Percentiles rank a stretch among this genome's conserved stretches.
phyloP scores from a whole-genome alignment of 1,140 invertebrate genomes.

The Drosophila novamexicana region DNA sequence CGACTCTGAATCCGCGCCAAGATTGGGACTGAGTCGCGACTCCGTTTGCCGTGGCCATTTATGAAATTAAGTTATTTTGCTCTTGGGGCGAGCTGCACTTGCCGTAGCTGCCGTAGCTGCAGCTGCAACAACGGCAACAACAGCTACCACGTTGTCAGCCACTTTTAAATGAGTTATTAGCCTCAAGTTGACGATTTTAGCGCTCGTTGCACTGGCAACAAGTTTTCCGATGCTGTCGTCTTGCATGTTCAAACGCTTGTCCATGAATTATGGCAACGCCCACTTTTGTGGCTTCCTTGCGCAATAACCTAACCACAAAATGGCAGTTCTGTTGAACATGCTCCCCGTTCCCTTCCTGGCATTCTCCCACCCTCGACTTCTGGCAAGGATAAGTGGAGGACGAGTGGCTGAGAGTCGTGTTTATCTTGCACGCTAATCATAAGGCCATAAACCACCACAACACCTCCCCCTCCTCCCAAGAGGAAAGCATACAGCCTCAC shows the following conservation, averaged over 20 bases:
- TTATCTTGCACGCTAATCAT: conserved; percentile 80
- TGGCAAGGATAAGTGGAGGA: not conserved
- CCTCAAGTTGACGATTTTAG: conserved; percentile 71
- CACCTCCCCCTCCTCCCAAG: not conserved
- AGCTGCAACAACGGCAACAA: conserved; percentile 15
- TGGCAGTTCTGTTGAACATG: conserved; percentile 18
- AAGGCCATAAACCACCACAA: conserved; percentile 40
- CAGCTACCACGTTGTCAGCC: conserved; percentile 58
- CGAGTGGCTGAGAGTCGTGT: conserved; percentile 38
- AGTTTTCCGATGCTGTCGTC: conserved; percentile 42
- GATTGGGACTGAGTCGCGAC: conserved; percentile 6
- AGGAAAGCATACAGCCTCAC: not conserved
- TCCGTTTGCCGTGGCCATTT: conserved; percentile 70
- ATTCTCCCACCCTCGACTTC: not conserved
- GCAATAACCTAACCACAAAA: conserved; percentile 41
- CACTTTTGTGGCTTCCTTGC: conserved; percentile 44
- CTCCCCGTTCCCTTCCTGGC: not conserved
- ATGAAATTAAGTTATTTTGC: conserved; percentile 84
- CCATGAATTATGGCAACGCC: conserved; percentile 62
- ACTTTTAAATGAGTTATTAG: conserved; percentile 80
- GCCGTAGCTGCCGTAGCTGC: conserved; percentile 1
- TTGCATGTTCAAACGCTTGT: conserved; percentile 23
- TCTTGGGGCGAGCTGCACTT: conserved; percentile 65
- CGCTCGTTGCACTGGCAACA: conserved; percentile 42
- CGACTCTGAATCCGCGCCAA: conserved; percentile 14